Evolutionary conservation across 2,113 vertebrate genomes (phyloP).

Genomic region (Phrynocephalus versicolor): DNA sequence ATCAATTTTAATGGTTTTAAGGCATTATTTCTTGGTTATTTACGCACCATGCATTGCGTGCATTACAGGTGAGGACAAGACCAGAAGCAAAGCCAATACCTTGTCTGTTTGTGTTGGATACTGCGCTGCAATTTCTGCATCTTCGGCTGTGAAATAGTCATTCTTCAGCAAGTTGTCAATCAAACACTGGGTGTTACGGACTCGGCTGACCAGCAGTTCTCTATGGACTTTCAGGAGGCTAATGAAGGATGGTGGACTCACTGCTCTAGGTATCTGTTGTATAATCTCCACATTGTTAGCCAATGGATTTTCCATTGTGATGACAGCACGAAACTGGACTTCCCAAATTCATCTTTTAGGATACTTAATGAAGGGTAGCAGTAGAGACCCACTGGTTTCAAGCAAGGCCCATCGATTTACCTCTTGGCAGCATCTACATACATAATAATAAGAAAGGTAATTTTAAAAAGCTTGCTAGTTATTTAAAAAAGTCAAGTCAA

Average conservation of each 20-base stretch:
- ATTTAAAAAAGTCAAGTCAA: too few species aligned
- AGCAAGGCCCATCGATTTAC: neutral
- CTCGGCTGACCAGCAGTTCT: slow-evolving; percentile 84
- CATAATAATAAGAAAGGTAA: neutral
- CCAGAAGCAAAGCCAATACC: slow-evolving; percentile 67
- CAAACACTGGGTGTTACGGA: slow-evolving; percentile 87
- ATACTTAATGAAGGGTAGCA: slow-evolving; percentile 1
- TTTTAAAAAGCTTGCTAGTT: too few species aligned
- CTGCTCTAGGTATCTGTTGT: neutral
- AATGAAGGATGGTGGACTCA: slow-evolving; percentile 46
- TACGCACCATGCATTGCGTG: neutral
- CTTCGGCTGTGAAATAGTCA: slow-evolving; percentile 87
- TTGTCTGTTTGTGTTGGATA: slow-evolving; percentile 84
- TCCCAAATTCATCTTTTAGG: slow-evolving; percentile 61
- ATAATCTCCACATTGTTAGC: slow-evolving; percentile 36
- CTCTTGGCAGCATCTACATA: slow-evolving; percentile 30
- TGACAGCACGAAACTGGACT: slow-evolving; percentile 24
- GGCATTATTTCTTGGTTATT: neutral
- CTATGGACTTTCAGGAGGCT: slow-evolving; percentile 78
- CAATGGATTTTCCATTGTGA: slow-evolving; percentile 63
- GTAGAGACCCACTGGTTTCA: neutral
- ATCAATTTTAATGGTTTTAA: neutral
- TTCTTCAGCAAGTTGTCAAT: slow-evolving; percentile 86
- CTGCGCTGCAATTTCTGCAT: slow-evolving; percentile 84
- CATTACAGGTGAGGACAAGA: neutral